Evolutionary conservation across 2,888 invertebrate species (phyloP), one percentile per base, ranked within the genome.

Genomic region (Synergus japonicus): DNA sequence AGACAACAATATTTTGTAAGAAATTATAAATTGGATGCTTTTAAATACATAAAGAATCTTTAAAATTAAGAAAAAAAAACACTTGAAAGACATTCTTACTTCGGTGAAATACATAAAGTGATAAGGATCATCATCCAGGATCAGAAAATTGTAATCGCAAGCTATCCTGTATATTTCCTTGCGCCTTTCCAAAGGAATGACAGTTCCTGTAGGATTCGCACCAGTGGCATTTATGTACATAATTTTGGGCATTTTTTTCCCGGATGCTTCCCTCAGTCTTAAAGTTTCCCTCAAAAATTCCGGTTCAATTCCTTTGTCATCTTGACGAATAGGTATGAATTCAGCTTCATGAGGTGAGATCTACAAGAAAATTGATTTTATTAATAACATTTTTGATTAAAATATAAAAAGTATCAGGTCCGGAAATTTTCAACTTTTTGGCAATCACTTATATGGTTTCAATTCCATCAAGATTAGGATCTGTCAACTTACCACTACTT

Each of bases 41-140:
- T 37, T 37, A 37, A 37, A 37, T 37, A 37, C 37, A 37, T 37
- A 5, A 37, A 37, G 4, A 0, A 37, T 37, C 37, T 37, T 49
- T 43, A 0, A 49, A 49, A 29, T 18, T 18, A n/a, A 15, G 44
- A 37, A 43, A 58, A 12, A 12, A 15, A 58, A 18, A 58, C 7
- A 46, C 29, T 15, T 43, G 54, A 18, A 67, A 67, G 18, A 2
- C 12, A 18, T 29, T 69, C 92, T 92, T 82, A 95, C 95, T 81
- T 94, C 93, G 84, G 94, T 92, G 90, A 96, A 97, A 90, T 96
- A 95, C 88, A 97, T 92, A 89, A 96, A 97, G 92, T 95, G 96
- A 88, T 97, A 97, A 0, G 97, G 96, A 91, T 97, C 97, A 87
- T 97, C 97, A 89, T 97, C 97, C 9, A 97, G 87, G 77, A 97